These are phyloP conservation scores for Lethenteron reissneri DNA, from an alignment of 2,113 vertebrate genomes.

Conservation along the genomic window DNA sequence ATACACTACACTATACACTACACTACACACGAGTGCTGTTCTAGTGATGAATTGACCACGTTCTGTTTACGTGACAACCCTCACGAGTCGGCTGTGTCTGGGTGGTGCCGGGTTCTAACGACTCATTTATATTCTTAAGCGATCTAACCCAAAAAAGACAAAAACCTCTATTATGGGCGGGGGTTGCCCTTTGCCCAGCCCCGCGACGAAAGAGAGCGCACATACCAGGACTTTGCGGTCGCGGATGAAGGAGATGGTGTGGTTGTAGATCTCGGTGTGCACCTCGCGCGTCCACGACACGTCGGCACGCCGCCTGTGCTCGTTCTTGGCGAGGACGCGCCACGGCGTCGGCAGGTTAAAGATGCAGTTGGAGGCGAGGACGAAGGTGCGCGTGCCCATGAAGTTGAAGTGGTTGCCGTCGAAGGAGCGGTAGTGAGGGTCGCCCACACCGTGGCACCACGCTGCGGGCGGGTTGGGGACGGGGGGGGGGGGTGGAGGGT, in stretches of 20 bases:
- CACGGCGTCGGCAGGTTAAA: not conserved
- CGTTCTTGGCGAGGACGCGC: conserved; percentile 2
- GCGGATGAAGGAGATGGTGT: not conserved
- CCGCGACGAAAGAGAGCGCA: not conserved
- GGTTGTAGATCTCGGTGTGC: not conserved
- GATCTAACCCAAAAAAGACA: no score
- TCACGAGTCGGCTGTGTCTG: no score
- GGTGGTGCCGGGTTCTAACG: no score
- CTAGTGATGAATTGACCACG: no score
- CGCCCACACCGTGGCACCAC: conserved; percentile 48
- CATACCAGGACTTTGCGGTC: not conserved
- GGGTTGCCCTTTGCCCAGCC: no score
- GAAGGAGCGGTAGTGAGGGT: conserved; percentile 63
- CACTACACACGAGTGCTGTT: no score
- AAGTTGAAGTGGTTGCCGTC: conserved; percentile 67
- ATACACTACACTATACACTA: no score
- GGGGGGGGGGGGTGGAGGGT: no score
- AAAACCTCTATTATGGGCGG: no score
- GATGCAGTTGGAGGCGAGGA: conserved; percentile 22
- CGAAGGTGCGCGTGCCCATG: conserved; percentile 50
- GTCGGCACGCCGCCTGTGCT: not conserved
- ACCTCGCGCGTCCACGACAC: not conserved
- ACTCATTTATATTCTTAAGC: no score
- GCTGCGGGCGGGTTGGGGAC: no score
- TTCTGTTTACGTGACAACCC: no score